Percentiles rank a stretch among this genome's conserved stretches.
phyloP scores from a whole-genome alignment of 2,888 invertebrate genomes.

The Heterodera filipjevi region DNA sequence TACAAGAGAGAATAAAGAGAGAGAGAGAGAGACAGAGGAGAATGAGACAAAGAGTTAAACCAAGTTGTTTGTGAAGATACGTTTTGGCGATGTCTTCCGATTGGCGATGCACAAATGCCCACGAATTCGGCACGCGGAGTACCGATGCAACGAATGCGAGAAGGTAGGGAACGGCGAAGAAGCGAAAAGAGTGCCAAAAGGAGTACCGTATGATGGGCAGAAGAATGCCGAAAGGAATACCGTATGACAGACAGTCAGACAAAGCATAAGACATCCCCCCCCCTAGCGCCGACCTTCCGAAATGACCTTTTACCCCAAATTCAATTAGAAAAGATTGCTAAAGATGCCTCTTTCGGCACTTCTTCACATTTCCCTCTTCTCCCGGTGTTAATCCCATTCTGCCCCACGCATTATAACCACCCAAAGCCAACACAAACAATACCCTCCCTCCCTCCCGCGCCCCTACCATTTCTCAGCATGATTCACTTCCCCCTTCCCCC shows the following conservation, averaged over 20 bases:
- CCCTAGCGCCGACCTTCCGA: neutral
- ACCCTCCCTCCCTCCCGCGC: neutral
- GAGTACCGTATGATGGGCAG: neutral
- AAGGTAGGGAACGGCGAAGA: slow-evolving; percentile 48
- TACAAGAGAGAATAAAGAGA: too few relatives aligned
- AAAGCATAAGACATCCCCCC: too few relatives aligned
- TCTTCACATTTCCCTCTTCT: neutral
- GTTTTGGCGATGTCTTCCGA: slow-evolving; percentile 92
- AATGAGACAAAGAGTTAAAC: too few relatives aligned
- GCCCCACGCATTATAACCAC: too few relatives aligned
- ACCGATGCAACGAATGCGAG: slow-evolving; percentile 90
- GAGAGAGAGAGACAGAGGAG: neutral
- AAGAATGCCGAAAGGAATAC: neutral
- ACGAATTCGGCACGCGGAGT: slow-evolving; percentile 82
- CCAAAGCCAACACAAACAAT: slow-evolving; percentile 5
- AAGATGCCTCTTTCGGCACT: neutral
- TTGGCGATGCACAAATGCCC: slow-evolving; percentile 95
- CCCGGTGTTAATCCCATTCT: neutral
- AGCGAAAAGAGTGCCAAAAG: neutral
- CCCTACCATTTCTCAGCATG: neutral
- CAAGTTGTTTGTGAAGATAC: slow-evolving; percentile 67
- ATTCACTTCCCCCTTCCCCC: neutral
- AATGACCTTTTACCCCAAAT: neutral
- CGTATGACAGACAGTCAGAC: neutral
- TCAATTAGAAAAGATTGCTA: neutral